Percentiles rank a stretch among this genome's conserved stretches.
Conservation (phyloP, 2,797 vertebrate genomes). For the Enteromius anoplus region DNA sequence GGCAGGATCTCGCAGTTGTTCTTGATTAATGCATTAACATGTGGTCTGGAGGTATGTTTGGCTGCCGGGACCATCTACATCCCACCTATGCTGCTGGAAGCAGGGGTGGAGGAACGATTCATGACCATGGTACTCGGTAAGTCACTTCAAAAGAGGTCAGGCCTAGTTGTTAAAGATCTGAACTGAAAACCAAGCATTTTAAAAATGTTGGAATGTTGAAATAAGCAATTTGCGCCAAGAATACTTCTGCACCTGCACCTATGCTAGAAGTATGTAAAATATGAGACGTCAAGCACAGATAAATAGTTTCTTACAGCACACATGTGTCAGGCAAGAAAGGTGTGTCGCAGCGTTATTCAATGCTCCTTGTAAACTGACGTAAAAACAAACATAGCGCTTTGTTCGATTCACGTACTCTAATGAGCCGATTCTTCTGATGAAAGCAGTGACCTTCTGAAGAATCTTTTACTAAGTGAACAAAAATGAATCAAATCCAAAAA, state of each 20-base stretch:
- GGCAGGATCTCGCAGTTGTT: conserved; percentile 76
- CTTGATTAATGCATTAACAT: conserved; percentile 84
- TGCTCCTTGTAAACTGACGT: neutral
- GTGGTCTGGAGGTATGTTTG: conserved; percentile 87
- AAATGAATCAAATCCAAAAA: neutral
- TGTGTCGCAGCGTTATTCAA: neutral
- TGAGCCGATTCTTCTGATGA: neutral
- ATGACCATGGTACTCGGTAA: conserved; percentile 92
- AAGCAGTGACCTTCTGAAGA: neutral
- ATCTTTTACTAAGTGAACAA: neutral
- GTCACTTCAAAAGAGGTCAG: conserved; percentile 46
- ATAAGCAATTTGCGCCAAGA: neutral
- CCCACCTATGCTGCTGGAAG: conserved; percentile 84
- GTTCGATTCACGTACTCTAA: neutral
- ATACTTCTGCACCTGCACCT: neutral
- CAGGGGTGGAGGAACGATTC: conserved; percentile 85
- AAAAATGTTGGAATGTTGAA: neutral
- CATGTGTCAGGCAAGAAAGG: neutral
- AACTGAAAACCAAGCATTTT: neutral
- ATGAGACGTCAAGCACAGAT: neutral
- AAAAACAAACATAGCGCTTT: neutral
- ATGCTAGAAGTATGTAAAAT: neutral
- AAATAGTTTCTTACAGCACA: neutral
- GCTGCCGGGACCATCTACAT: conserved; percentile 84
- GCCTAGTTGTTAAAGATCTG: neutral